These are phyloP conservation scores for Sphaerophoria rueppellii DNA, from an alignment of 2,888 invertebrate genomes.

Conservation along the genomic window DNA sequence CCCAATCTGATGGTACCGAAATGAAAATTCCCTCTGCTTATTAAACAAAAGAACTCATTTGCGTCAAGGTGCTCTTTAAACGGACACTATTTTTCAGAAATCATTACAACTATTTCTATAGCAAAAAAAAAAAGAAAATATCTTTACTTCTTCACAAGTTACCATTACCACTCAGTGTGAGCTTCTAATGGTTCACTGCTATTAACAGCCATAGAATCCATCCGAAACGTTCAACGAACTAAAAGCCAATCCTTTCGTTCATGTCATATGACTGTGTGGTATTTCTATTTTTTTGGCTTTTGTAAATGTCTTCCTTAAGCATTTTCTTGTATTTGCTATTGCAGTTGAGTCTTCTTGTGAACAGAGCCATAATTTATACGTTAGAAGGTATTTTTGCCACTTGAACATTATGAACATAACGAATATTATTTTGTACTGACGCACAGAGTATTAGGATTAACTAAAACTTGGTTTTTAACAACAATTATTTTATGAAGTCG, in stretches of 20 bases:
- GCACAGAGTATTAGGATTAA: no score
- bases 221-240: slow-evolving; percentile 24
- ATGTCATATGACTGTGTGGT: slow-evolving; percentile 11
- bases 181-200: slow-evolving; percentile 45
- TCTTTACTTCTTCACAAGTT: slow-evolving; percentile 2
- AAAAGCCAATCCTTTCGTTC: slow-evolving; percentile 25
- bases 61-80: slow-evolving; percentile 71
- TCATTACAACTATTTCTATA: slow-evolving; percentile 69
- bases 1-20: slow-evolving; percentile 69
- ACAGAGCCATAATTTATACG: slow-evolving; percentile 14
- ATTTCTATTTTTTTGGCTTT: no score
- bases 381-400: slow-evolving; percentile 30
- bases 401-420: no score
- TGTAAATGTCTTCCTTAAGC: no score
- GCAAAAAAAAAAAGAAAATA: slow-evolving; percentile 41
- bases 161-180: slow-evolving; percentile 51
- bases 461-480: not conserved
- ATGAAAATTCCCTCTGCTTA: slow-evolving; percentile 67
- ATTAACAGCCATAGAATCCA: slow-evolving; percentile 47
- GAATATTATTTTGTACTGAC: no score
- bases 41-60: slow-evolving; percentile 71
- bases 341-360: not conserved
- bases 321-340: not conserved
- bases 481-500: not conserved
- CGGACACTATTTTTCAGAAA: slow-evolving; percentile 67